Evolutionary conservation across 2,888 invertebrate species (phyloP), one percentile per base, ranked within the genome.

Genomic region (Caenorhabditis zanzibari): DNA sequence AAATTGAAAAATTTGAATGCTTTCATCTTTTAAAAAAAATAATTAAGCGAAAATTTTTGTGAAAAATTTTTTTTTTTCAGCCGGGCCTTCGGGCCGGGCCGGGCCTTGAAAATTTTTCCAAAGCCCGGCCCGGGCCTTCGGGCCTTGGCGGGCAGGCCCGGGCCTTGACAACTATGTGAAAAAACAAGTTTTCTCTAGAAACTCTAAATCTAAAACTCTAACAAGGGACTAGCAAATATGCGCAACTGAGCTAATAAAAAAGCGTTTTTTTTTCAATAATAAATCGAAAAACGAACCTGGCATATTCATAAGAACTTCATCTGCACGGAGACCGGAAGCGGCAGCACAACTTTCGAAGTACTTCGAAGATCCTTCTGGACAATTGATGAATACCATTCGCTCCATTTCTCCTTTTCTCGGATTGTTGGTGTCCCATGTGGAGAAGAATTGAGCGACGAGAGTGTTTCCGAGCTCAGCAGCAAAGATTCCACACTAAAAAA

Each of bases 391-490:
- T 6, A 87, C 47, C 19, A 75, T 47, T 26, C 85, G 72, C 44
- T 81, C 68, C 35, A 26, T 32, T 59, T 85, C 83, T 79, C 85
- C 83, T 49, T 49, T 52, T 76, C 63, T 56, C 35, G 84, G 81
- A 19, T 85, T 76, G 0, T 58, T 41, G 24, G 63, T 19, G 59
- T 86, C 80, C 87, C 87, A 87, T 6, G 44, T 28, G 3, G 72
- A 63, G 12, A 74, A 69, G 44, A 77, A 82, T 16, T 81, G 79
- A 2, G 68, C 28, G 7, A 85, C 71, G 24, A 87, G 77, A 26
- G 44, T 73, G 28, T 87, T 87, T 6, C 79, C 87, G 24, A 87
- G 82, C 26, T 87, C 85, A 10, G 84, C 83, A 12, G 63, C 63
- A n/a, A 87, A 86, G 12, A 86, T 84, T 47, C 85, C 82, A 2